Evolutionary conservation across 2,113 vertebrate species (phyloP).

Genomic region (Saguinus midas): DNA sequence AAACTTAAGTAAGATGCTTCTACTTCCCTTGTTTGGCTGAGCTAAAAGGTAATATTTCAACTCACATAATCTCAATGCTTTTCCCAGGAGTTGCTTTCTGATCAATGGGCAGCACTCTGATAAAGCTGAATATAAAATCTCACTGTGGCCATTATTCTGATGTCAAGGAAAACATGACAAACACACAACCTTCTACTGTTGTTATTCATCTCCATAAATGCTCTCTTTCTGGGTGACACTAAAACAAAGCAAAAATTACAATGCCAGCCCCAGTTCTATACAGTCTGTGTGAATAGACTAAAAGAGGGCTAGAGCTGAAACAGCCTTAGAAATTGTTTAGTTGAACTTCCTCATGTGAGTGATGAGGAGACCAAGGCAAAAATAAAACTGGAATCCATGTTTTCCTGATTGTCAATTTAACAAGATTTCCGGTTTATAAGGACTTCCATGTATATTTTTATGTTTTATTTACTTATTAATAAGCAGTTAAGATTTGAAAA

Average conservation of each 20-base stretch:
- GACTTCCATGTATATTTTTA: not conserved
- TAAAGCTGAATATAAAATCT: conserved; percentile 29
- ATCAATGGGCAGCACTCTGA: not conserved
- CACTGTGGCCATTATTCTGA: not conserved
- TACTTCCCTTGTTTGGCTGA: not conserved
- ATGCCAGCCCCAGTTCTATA: not conserved
- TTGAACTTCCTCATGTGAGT: not conserved
- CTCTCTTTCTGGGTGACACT: not conserved
- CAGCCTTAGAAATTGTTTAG: not conserved
- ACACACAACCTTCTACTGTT: not conserved
- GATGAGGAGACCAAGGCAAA: not conserved
- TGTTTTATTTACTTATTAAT: conserved; percentile 17
- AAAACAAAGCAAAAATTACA: not conserved
- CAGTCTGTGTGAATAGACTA: not conserved
- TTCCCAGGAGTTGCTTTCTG: not conserved
- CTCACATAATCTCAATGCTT: not conserved
- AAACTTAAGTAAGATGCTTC: not conserved
- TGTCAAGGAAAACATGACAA: conserved; percentile 25
- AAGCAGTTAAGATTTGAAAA: not conserved
- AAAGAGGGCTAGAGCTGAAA: not conserved
- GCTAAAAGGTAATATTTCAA: not conserved
- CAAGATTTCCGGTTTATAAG: not conserved
- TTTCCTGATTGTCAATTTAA: not conserved
- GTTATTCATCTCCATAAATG: conserved; percentile 17
- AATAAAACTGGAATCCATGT: not conserved